Evolutionary conservation across 2,888 invertebrate species (phyloP), one percentile per base, ranked within the genome.

Genomic region (Chymomyza procnemis): DNA sequence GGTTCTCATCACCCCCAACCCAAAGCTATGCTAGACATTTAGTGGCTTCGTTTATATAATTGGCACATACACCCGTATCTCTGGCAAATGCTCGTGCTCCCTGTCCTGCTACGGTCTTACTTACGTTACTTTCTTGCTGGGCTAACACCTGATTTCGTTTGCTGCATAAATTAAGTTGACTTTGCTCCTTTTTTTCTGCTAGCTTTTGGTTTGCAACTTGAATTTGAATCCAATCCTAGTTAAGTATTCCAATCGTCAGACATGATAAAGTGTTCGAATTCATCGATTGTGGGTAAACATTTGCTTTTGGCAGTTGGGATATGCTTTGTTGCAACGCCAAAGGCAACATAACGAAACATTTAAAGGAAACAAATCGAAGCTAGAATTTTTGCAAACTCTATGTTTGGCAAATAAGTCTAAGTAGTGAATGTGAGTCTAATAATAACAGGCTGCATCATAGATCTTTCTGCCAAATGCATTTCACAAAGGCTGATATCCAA

Each of bases 81-180:
- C 3, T 26, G 1, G 1, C 26, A 26, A 26, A 26, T 26, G 26
- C 26, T 8, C 26, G 5, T 26, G 0, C 26, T 26, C 26, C 26
- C 12, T 3, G 34, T 0, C 34, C n/a, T n/a, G 12, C 12, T 1
- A 34, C 34, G 64, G 6, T 34, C 14, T 48, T 57, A 41, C 21
- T 52, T 30, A 61, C 48, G 14, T 46, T 56, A 58, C 60, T 58
- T 21, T 46, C 58, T 14, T 21, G 5, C n/a, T 14, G 16, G 34
- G n/a, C 19, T 8, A 16, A 19, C 55, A 59, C 58, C 34, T 64
- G 57, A 54, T 65, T 54, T 52, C n/a, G 61, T 18, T 30, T 30
- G 48, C 50, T 66, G 69, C 72, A 76, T 76, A 76, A 69, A 75
- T 76, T 78, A 61, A 76, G 61, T 48, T 48, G 46, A 60, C 63